These are phyloP conservation scores for Tyria jacobaeae DNA, from an alignment of 2,888 invertebrate genomes.

Conservation along the genomic window DNA sequence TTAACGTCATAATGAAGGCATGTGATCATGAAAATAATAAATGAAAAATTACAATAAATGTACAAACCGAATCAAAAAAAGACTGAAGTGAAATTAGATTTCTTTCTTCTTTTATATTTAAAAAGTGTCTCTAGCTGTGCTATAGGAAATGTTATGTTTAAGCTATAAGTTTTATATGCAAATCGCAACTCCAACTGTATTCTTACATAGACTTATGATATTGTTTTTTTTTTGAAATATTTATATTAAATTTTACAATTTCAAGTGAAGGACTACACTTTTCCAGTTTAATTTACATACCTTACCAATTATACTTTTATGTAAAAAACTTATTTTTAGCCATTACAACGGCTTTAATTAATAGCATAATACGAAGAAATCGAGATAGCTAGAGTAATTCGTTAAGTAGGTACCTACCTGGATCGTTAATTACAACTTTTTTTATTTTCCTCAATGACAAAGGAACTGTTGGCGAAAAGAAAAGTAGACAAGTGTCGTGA, in stretches of 20 bases:
- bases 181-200: not conserved
- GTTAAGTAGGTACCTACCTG: constrained; percentile 83
- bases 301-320: not conserved
- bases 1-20: too few species aligned
- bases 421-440: constrained; percentile 86
- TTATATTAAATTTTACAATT: not conserved
- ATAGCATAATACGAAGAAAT: constrained; percentile 34
- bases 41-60: too few species aligned
- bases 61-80: too few species aligned
- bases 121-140: too few species aligned
- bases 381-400: constrained; percentile 73
- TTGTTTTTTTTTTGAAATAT: not conserved
- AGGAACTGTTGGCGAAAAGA: constrained; percentile 87
- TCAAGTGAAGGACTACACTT: too few species aligned
- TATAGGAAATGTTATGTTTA: not conserved
- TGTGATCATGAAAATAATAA: too few species aligned
- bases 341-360: constrained; percentile 17
- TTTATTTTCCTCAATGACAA: constrained; percentile 87
- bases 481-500: constrained; percentile 87
- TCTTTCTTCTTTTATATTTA: too few species aligned
- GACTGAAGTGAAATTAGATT: too few species aligned
- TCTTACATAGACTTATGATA: not conserved
- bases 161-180: not conserved
- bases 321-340: not conserved
- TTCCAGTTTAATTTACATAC: not conserved